Percentiles rank a stretch among this genome's conserved stretches.
Conservation (phyloP, 2,113 vertebrate species). For the Xenopus borealis region DNA sequence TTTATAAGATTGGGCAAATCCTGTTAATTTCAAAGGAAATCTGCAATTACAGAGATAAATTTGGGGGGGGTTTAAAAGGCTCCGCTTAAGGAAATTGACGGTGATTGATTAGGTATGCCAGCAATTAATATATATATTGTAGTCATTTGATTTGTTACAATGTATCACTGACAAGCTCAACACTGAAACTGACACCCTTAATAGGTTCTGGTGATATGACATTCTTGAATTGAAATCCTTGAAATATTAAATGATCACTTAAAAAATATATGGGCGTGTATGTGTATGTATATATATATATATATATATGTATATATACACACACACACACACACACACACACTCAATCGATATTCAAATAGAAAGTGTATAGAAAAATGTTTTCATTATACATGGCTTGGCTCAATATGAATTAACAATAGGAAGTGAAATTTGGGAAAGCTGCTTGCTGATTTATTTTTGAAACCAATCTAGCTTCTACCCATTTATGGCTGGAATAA, state of each 20-base stretch:
- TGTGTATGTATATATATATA: not conserved
- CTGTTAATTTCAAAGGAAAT: conserved; percentile 32
- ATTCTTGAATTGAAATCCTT: conserved; percentile 36
- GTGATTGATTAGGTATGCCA: conserved; percentile 47
- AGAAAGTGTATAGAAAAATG: too few relatives aligned
- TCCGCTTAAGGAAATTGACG: conserved; percentile 33
- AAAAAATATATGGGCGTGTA: not conserved
- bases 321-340: too few relatives aligned
- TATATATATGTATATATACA: not conserved
- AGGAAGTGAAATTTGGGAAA: too few relatives aligned
- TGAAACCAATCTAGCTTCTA: too few relatives aligned
- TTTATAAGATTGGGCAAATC: conserved; percentile 18
- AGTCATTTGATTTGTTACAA: conserved; percentile 47
- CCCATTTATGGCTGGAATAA: too few relatives aligned
- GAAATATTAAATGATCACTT: conserved; percentile 39
- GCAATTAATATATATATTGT: conserved; percentile 48
- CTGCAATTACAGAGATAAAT: conserved; percentile 38
- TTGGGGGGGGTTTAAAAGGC: conserved; percentile 30
- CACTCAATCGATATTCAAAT: too few relatives aligned
- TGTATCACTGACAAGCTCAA: conserved; percentile 44
- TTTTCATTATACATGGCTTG: too few relatives aligned
- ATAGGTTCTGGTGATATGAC: conserved; percentile 44
- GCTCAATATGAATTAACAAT: too few relatives aligned
- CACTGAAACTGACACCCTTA: conserved; percentile 47
- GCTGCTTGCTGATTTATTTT: too few relatives aligned